Evolutionary conservation across 2,113 vertebrate species (phyloP), one percentile per base, ranked within the genome.

Genomic region (Takifugu bimaculatus): DNA sequence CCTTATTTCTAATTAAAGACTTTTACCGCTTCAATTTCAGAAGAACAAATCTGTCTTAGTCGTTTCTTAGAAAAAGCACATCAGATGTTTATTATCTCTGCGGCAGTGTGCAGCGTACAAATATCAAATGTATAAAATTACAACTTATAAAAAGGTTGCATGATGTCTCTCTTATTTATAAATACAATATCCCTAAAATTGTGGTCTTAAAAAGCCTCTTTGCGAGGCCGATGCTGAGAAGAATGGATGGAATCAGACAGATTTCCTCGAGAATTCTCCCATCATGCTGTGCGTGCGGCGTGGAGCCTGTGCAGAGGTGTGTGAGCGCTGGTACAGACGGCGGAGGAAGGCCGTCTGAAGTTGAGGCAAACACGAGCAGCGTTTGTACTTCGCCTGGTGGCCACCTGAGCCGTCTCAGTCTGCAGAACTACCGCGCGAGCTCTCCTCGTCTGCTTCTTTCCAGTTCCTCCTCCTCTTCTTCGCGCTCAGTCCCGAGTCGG

Each of bases 341-440:
- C 53, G 50, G 75, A 62, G 56, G 61, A 50, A 54, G 68, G 26
- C 49, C 51, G 61, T 74, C 63, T 50, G 65, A 72, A 50, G 50
- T 60, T 55, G 9, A 65, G 48, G 6, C 7, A 26, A 74, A 78
- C 63, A 59, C 57, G 73, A 42, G 58, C 49, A 26, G 29, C 64
- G n/a, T 57, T 32, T 50, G 56, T 52, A 5, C 57, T 75, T 75
- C 73, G 64, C 20, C 14, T 57, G 42, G n/a, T 54, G 12, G 13
- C 63, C 27, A 4, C 13, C 51, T 64, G 15, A 12, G 32, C 20
- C 2, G 26, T 55, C 15, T 90, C 79, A 91, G 59, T 94, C 92
- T 5, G 92, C 92, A 4, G 93, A 95, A 84, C 93, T 93, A 25
- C 93, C 92, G 5, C 92, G 92, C 0, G 94, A 95, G 42, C 93